A percentile compares a stretch with the other conserved stretches of the same genome.
These are phyloP conservation scores for Sipha flava DNA, from an alignment of 1,140 invertebrate species.

Conservation along the genomic window DNA sequence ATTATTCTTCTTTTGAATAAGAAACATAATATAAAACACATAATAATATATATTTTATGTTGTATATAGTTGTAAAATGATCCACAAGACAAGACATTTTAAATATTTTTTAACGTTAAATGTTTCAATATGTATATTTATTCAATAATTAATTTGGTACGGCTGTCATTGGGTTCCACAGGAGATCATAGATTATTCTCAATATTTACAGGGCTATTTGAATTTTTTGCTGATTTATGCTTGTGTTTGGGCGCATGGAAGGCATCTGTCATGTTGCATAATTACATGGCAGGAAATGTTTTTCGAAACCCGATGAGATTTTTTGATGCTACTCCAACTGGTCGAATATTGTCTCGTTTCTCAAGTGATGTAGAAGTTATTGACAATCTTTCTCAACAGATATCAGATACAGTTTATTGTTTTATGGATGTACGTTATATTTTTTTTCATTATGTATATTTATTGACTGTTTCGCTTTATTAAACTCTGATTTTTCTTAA, in stretches of 20 bases:
- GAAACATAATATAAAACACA: no score
- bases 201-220: slow-evolving; percentile 54
- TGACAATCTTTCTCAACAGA: slow-evolving; percentile 62
- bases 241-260: slow-evolving; percentile 61
- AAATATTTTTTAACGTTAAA: no score
- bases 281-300: slow-evolving; percentile 62
- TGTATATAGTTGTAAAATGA: no score
- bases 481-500: background rate
- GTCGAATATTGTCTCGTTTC: slow-evolving; percentile 79
- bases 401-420: slow-evolving; percentile 67
- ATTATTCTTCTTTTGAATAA: no score
- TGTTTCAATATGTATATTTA: background rate
- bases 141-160: background rate
- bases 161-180: background rate
- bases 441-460: background rate
- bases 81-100: no score
- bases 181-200: background rate
- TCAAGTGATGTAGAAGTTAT: slow-evolving; percentile 58
- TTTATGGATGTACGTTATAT: slow-evolving; percentile 64
- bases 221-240: slow-evolving; percentile 60
- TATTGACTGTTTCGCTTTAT: background rate
- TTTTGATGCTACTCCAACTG: slow-evolving; percentile 80
- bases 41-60: no score
- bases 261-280: slow-evolving; percentile 67
- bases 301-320: slow-evolving; percentile 67